Percentiles rank a stretch among this genome's conserved stretches.
These are phyloP conservation scores for Drosophila mayri DNA, from an alignment of 1,140 invertebrate genomes.

Conservation along the genomic window DNA sequence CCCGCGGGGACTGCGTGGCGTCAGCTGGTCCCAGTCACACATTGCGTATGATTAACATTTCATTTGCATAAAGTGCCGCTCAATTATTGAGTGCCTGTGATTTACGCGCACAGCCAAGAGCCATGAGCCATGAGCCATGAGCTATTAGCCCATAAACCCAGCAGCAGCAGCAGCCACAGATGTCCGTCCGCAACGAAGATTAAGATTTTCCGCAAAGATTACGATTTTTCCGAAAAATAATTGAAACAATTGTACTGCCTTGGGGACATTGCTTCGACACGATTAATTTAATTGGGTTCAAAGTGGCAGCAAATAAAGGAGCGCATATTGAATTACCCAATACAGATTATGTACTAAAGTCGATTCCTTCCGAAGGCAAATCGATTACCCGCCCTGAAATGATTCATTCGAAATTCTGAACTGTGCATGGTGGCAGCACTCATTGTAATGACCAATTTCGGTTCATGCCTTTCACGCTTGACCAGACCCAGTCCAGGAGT, in stretches of 20 bases:
- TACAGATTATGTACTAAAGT: conserved; percentile 34
- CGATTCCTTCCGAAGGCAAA: conserved; percentile 25
- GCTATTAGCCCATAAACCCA: conserved; percentile 2
- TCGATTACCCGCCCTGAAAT: conserved; percentile 30
- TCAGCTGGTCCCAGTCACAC: conserved; percentile 66
- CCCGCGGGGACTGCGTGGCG: conserved; percentile 33
- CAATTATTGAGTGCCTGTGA: conserved; percentile 72
- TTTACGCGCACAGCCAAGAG: conserved; percentile 28
- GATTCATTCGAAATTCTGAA: conserved; percentile 42
- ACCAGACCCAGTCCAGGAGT: conserved; percentile 18
- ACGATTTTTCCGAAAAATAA: conserved; percentile 6
- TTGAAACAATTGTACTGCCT: conserved; percentile 26
- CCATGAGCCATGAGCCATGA: neutral
- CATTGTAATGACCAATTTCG: conserved; percentile 45
- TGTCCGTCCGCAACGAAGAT: conserved; percentile 14
- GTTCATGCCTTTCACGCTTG: conserved; percentile 42
- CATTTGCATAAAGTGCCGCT: conserved; percentile 81
- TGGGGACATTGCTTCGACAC: conserved; percentile 19
- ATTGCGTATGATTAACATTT: conserved; percentile 81
- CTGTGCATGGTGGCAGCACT: conserved; percentile 7
- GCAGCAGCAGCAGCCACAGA: conserved; percentile 4
- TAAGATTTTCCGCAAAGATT: conserved; percentile 16
- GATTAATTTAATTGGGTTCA: conserved; percentile 44
- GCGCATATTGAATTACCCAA: conserved; percentile 14
- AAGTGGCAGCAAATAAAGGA: conserved; percentile 15